These are phyloP conservation scores for Leptosomus discolor DNA, from an alignment of 2,113 vertebrate genomes.

Conservation along the genomic window DNA sequence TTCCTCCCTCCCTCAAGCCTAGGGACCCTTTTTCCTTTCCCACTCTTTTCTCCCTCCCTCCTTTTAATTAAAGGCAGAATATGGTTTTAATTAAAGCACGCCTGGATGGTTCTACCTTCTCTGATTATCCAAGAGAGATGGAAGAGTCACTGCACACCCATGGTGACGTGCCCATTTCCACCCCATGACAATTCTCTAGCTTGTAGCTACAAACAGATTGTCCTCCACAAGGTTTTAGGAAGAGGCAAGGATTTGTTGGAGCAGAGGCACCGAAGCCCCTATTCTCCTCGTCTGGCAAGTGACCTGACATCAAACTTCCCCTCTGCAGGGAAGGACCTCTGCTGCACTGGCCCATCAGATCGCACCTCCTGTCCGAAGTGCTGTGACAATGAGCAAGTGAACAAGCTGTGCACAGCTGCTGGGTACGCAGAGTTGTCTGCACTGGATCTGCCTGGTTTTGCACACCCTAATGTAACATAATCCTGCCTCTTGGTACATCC, in stretches of 20 bases:
- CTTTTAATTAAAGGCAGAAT: not conserved
- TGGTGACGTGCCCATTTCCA: not conserved
- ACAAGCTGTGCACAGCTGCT: not conserved
- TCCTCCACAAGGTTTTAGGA: not conserved
- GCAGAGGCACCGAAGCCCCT: not conserved
- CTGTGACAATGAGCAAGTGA: not conserved
- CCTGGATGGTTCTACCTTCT: not conserved
- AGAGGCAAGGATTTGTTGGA: not conserved
- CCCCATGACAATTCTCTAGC: not conserved
- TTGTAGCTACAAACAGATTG: not conserved
- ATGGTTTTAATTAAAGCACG: not conserved
- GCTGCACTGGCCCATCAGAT: not conserved
- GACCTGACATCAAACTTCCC: fast-evolving
- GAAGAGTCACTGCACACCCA: not conserved
- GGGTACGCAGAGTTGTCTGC: not conserved
- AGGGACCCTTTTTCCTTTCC: not conserved
- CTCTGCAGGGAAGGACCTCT: not conserved
- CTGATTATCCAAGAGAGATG: not conserved
- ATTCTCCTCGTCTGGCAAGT: not conserved
- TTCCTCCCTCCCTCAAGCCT: not conserved
- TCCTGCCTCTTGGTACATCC: not conserved
- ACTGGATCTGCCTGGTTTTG: not conserved
- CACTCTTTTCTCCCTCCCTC: not conserved
- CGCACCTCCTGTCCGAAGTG: not conserved
- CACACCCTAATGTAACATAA: not conserved